Base-by-base conservation (phyloP, 1,140 invertebrate species). In the Anoplophora glabripennis region DNA sequence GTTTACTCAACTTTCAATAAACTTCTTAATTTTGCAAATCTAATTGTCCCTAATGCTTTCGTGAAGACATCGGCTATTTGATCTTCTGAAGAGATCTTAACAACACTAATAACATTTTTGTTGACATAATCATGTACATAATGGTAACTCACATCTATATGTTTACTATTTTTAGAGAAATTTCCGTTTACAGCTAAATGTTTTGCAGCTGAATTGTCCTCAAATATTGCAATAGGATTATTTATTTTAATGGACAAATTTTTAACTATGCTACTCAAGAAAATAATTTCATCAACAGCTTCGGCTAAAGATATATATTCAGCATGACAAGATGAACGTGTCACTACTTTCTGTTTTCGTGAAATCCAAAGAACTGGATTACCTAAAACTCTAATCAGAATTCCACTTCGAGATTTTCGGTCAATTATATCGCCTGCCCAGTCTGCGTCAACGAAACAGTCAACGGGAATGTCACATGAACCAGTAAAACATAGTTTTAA, bases 361-460 rank as follows among this genome's bases (percentile, higher is more conserved):
- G 64, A 56, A 67, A 70, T 71, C 72, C 72, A 75, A 56, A 64
- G 69, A 57, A 74, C 69, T 58, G 63, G 41, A 59, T 69, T 73
- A 59, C 62, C 61, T 57, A 55, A 56, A 21, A 76, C 65, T 28
- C 45, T 67, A 53, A 75, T 67, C 7, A 76, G 36, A 72, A 66
- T 74, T 57, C 69, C 72, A 12, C 72, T 52, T 38, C 72, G 75
- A 36, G 71, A 76, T 59, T 75, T 75, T 59, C 73, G 59, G 63
- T 75, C 70, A 8, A 63, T 33, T 65, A 61, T 67, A 70, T 75
- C 74, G 56, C 68, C 72, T 64, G 74, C 72, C 49, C 53, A 77
- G 48, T 76, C 72, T 59, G 74, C 60, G 63, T 75, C 74, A 54
- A 72, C 72, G 45, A 68, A 63, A 67, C 71, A 72, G 64, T 74